Percentiles rank a stretch among this genome's conserved stretches.
phyloP scores from a whole-genome alignment of 2,797 vertebrate genomes.

The Sebastes matsubarae region DNA sequence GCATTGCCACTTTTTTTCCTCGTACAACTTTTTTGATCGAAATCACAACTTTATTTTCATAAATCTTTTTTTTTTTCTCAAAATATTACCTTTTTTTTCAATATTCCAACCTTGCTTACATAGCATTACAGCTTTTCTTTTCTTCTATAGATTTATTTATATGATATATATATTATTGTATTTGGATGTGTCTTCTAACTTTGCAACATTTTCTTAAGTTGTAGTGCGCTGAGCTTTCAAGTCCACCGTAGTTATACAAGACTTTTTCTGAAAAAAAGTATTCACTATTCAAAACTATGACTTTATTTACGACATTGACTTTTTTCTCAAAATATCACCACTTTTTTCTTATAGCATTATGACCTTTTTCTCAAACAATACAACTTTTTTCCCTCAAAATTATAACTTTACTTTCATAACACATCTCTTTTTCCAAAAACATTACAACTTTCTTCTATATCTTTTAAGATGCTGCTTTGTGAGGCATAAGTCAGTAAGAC shows the following conservation, averaged over 20 bases:
- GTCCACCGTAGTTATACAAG: background rate
- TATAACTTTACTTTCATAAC: background rate
- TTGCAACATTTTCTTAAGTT: background rate
- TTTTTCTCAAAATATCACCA: background rate
- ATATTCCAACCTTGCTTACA: background rate
- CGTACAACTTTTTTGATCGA: accelerated
- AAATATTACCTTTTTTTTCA: background rate
- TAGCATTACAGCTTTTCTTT: background rate
- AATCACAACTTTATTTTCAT: background rate
- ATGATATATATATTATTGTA: background rate
- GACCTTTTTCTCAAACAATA: background rate
- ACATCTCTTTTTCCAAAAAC: background rate
- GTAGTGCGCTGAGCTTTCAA: background rate
- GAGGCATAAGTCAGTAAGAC: background rate
- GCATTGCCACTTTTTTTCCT: background rate
- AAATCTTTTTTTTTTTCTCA: too few relatives aligned
- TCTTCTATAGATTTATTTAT: background rate
- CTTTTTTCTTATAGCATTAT: background rate
- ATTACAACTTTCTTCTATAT: background rate
- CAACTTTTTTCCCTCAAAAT: background rate
- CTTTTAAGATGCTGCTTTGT: constrained; percentile 12
- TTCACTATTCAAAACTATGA: background rate
- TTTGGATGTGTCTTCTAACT: background rate
- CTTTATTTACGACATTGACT: background rate
- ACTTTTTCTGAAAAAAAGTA: background rate